Conservation (phyloP, 2,797 vertebrate species). For the Chanos chanos region DNA sequence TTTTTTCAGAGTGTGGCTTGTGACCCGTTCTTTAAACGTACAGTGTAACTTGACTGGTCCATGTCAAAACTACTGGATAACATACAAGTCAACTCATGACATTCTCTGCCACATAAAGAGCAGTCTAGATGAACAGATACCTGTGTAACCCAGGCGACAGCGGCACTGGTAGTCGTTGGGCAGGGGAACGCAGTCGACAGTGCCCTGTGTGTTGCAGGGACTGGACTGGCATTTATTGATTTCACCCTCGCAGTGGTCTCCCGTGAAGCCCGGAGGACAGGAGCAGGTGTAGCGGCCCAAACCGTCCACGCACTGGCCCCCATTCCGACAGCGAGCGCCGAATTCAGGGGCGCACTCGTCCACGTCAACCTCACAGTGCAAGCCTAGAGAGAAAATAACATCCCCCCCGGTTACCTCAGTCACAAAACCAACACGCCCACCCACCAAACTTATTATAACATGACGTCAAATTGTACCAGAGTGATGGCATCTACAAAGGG, state of each 20-base stretch:
- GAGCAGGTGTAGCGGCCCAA: slow-evolving; percentile 82
- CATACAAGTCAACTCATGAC: too few relatives aligned
- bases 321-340: slow-evolving; percentile 68
- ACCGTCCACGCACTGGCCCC: slow-evolving; percentile 79
- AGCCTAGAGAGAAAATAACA: slow-evolving; percentile 52
- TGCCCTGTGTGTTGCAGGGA: slow-evolving; percentile 80
- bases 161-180: slow-evolving; percentile 82
- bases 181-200: slow-evolving; percentile 85
- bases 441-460: too few relatives aligned
- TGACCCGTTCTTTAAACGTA: too few relatives aligned
- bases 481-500: too few relatives aligned
- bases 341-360: slow-evolving; percentile 71
- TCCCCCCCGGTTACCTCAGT: too few relatives aligned
- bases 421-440: too few relatives aligned
- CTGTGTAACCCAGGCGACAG: slow-evolving; percentile 86
- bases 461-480: too few relatives aligned
- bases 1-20: too few relatives aligned
- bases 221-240: slow-evolving; percentile 85
- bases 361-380: slow-evolving; percentile 69
- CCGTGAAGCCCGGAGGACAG: slow-evolving; percentile 83
- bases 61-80: too few relatives aligned
- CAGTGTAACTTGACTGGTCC: too few relatives aligned
- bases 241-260: slow-evolving; percentile 88
- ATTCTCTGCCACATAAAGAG: too few relatives aligned
- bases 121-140: slow-evolving; percentile 51